A percentile compares a stretch with the other conserved stretches of the same genome.
Conservation (phyloP, 2,888 invertebrate genomes). For the Tenthredo mesomela region DNA sequence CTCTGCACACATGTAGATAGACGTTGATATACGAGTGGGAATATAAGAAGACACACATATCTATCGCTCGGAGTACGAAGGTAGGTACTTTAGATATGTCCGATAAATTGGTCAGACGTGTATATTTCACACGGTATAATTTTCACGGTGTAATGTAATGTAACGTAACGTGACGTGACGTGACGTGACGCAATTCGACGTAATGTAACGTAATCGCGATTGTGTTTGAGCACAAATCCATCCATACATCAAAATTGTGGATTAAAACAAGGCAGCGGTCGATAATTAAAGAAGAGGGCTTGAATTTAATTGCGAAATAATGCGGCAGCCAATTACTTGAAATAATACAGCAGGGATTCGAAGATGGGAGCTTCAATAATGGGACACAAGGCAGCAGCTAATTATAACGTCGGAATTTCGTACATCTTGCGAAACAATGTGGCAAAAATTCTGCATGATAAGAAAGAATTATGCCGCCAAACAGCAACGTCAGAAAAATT, state of each 20-base stretch:
- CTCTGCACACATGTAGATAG: conserved; percentile 19
- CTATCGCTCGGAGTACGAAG: neutral
- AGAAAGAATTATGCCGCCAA: neutral
- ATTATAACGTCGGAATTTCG: neutral
- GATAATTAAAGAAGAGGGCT: neutral
- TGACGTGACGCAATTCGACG: too few relatives aligned
- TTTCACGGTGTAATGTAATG: neutral
- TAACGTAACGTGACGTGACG: neutral
- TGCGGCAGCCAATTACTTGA: neutral
- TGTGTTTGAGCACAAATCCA: neutral
- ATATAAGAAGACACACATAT: neutral
- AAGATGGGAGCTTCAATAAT: neutral
- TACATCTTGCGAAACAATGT: neutral
- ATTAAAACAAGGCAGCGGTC: neutral
- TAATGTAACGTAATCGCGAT: neutral
- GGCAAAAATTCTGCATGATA: neutral
- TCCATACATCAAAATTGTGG: neutral
- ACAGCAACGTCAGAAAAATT: neutral
- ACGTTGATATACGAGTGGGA: neutral
- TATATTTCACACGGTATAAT: neutral
- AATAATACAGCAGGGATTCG: neutral
- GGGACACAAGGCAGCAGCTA: neutral
- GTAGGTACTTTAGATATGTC: neutral
- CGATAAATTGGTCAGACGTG: conserved; percentile 16
- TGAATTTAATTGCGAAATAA: neutral